A percentile compares a stretch with the other conserved stretches of the same genome.
phyloP scores from a whole-genome alignment of 2,113 vertebrate species.

The Pedetes capensis region DNA sequence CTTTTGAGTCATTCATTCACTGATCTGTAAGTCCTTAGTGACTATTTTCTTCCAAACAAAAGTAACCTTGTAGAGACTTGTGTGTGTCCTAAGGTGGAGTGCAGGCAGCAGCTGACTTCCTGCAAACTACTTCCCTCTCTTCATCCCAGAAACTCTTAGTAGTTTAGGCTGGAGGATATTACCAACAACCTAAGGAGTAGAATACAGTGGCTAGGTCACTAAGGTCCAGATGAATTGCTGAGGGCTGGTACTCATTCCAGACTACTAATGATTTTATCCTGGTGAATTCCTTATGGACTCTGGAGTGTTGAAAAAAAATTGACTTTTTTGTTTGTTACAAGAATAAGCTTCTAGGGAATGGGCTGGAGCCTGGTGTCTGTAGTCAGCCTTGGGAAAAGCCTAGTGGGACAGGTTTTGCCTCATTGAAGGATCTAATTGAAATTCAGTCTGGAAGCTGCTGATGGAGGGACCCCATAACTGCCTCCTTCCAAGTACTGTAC shows the following conservation, averaged over 20 bases:
- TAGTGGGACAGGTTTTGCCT: background rate
- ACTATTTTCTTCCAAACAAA: background rate
- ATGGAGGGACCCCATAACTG: background rate
- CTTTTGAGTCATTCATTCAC: background rate
- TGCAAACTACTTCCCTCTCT: background rate
- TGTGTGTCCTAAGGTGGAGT: background rate
- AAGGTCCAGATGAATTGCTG: background rate
- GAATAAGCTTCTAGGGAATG: background rate
- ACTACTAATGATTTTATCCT: slow-evolving; percentile 23
- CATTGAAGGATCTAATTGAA: background rate
- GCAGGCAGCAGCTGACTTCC: background rate
- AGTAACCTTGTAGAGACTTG: background rate
- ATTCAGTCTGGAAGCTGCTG: slow-evolving; percentile 44
- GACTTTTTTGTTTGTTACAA: slow-evolving; percentile 14
- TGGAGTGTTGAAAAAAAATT: slow-evolving; percentile 2
- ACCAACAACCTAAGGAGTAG: background rate
- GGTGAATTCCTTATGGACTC: slow-evolving; percentile 6
- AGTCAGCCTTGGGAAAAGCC: slow-evolving; percentile 1
- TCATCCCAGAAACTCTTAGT: background rate
- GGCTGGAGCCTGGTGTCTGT: no score
- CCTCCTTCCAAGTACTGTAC: background rate
- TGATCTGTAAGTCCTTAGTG: background rate
- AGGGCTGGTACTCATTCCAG: background rate
- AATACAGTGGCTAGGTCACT: background rate
- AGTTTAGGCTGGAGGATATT: slow-evolving; percentile 27